Base-by-base conservation (phyloP, 2,888 invertebrate genomes). In the Alloplasta piceator region DNA sequence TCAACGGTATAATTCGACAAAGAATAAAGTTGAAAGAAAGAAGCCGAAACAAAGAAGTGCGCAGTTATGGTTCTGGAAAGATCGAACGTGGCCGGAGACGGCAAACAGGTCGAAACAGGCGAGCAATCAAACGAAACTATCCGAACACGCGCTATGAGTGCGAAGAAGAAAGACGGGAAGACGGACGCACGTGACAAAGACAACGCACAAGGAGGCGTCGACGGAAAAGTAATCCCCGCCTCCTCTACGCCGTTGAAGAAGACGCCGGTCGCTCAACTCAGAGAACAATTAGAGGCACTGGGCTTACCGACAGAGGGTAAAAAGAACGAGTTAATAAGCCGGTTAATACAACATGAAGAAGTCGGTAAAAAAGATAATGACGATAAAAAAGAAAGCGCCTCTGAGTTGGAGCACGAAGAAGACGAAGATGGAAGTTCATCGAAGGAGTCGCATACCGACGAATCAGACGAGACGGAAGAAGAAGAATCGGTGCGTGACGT, bases 301-400 rank as follows among this genome's bases (percentile, higher is more conserved):
- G 56, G 70, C 2, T 43, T 56, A 43, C 14, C 56, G 41, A 52
- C 46, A 1, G 9, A 26, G 38, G 70, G 70, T 3, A 56, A 16
- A 12, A 70, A 70, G 52, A 58, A 16, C 58, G 70, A 43, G 6
- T 36, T 70, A 10, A 16, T 16, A 1, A 16, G 41, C 7, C 26
- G 70, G 39, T 58, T 70, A n/a, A n/a, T 1, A 6, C 0, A n/a
- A 14, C 26, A 50, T 39, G n/a, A n/a, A n/a, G 6, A 58, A 52
- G 3, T 3, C 12, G 55, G 26, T n/a, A 9, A 41, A 55, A 7
- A 39, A 43, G 39, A 43, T 3, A 16, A 43, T 7, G 41, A 46
- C 52, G 70, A 70, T 70, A 38, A 38, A 3, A n/a, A 56, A 56
- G 56, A 7, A 0, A 56, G n/a, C n/a, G 86, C n/a, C n/a, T n/a